phyloP scores from a whole-genome alignment of 2,888 invertebrate species.

The Geophilus truncorum region DNA sequence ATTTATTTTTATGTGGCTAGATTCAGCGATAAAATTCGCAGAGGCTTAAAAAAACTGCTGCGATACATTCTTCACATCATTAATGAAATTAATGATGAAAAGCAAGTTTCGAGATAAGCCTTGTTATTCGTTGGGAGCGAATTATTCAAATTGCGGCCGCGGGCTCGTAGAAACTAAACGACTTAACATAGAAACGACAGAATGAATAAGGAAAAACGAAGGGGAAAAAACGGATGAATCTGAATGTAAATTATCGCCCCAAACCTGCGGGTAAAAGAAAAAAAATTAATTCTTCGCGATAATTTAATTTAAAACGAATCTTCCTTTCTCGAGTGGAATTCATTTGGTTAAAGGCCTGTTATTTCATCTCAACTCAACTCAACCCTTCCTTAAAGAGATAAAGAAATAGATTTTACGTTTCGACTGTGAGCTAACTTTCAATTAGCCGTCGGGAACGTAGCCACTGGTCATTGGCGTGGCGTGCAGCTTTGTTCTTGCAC shows the following conservation, averaged over 20 bases:
- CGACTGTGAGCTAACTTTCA: background rate
- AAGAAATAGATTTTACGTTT: background rate
- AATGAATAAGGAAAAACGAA: background rate
- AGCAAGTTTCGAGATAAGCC: conserved; percentile 8
- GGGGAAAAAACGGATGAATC: background rate
- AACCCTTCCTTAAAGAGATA: background rate
- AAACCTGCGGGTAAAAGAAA: background rate
- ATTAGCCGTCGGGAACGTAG: background rate
- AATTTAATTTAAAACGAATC: conserved; percentile 17
- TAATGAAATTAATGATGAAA: conserved; percentile 23
- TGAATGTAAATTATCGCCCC: background rate
- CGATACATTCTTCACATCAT: conserved; percentile 22
- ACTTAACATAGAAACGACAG: background rate
- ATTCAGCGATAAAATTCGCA: background rate
- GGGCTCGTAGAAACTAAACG: background rate
- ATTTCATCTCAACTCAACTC: conserved; percentile 2
- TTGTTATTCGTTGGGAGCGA: background rate
- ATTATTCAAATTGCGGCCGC: conserved; percentile 6
- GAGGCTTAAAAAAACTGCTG: background rate
- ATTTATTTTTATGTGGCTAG: background rate
- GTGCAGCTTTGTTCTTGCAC: background rate
- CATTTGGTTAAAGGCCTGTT: background rate
- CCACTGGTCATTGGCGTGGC: background rate
- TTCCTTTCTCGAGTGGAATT: background rate
- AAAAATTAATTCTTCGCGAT: background rate